Percentiles rank a stretch among this genome's conserved stretches.
phyloP scores from a whole-genome alignment of 2,113 vertebrate genomes.

The Lampris incognitus region DNA sequence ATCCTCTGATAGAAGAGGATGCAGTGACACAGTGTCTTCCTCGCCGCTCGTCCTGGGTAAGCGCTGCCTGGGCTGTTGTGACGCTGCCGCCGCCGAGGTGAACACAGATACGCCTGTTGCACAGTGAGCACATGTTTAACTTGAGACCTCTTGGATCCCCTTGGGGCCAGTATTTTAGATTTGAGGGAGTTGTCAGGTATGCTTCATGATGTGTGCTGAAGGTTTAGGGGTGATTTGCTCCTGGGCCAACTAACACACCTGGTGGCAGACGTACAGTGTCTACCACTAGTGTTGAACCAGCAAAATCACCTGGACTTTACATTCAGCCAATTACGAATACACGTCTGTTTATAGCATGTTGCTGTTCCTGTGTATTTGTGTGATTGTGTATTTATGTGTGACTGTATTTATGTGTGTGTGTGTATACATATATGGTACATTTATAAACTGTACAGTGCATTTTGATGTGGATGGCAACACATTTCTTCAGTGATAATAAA shows the following conservation, averaged over 20 bases:
- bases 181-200: neutral
- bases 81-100: slow-evolving; percentile 5
- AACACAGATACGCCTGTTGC: neutral
- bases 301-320: no score
- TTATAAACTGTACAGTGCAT: no score
- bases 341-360: no score
- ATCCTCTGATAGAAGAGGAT: slow-evolving; percentile 7
- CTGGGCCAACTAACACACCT: neutral
- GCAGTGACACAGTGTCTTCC: slow-evolving; percentile 12
- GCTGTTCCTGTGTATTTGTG: no score
- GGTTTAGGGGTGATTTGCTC: neutral
- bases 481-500: no score
- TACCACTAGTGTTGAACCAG: slow-evolving; percentile 33
- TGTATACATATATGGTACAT: no score
- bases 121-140: neutral
- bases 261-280: no score
- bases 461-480: no score
- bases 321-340: no score
- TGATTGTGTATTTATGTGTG: no score
- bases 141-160: neutral
- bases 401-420: no score
- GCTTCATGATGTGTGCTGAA: neutral
- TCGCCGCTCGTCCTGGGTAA: slow-evolving; percentile 2
- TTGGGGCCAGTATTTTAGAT: neutral
- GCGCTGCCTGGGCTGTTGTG: slow-evolving; percentile 4